Base-by-base conservation (phyloP, 1,140 invertebrate species). In the Periplaneta americana region DNA sequence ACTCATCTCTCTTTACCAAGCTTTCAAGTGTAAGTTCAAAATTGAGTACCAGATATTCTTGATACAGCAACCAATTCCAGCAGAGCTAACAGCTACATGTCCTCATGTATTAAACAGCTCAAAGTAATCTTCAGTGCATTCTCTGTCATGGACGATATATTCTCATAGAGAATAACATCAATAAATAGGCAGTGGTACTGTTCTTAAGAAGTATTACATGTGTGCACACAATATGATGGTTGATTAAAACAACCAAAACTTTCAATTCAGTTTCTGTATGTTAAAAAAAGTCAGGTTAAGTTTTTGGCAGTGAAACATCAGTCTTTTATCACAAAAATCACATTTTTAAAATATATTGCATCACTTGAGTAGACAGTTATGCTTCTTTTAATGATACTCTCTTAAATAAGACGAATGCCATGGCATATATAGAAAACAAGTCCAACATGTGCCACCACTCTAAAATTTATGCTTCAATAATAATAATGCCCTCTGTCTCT, bases 291-390 rank as follows among this genome's bases (percentile, higher is more conserved):
- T 78, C 34, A 36, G 35, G 36, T n/a, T 28, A 78, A 78, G 76
- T 78, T 78, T 77, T 39, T 78, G 76, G 76, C 76, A 78, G 76
- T 78, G 76, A 78, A 78, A 78, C 32, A 36, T 78, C 76, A 78
- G 76, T 78, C 76, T 78, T 78, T 78, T 78, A 78, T 78, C 76
- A 78, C 76, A 78, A 78, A 78, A 78, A 78, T 78, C 76, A 78
- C 76, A 78, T 36, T 34, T 36, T 39, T 36, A 66, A 66, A 48
- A 22, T 48, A 39, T 78, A 78, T 39, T 78, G 76, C 35, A 37
- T 78, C 76, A 34, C 35, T 31, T 39, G 18, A 78, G 76, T 78
- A 32, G 28, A 75, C 74, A 75, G n/a, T n/a, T 32, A 31, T n/a
- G n/a, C n/a, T n/a, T n/a, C n/a, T n/a, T n/a, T n/a, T n/a, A n/a